Percentiles rank a stretch among this genome's conserved stretches.
Conservation (phyloP, 2,888 invertebrate species). For the Physocephala rufipes region DNA sequence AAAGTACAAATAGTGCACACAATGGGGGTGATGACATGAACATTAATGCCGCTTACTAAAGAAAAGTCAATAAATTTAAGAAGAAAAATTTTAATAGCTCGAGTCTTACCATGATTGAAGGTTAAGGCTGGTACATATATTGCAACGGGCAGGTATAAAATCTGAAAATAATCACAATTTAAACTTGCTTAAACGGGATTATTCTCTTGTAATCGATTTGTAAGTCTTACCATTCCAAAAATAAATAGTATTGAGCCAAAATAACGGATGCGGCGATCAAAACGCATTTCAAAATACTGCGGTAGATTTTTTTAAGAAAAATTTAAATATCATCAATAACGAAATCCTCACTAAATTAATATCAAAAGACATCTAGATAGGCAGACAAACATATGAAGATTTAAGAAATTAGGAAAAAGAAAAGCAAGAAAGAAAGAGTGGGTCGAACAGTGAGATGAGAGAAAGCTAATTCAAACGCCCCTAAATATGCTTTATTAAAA, state of each 20-base stretch:
- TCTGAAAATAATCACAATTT: slow-evolving; percentile 42
- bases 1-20: slow-evolving; percentile 84
- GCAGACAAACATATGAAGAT: background rate
- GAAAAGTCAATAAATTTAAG: background rate
- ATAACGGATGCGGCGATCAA: slow-evolving; percentile 74
- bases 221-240: slow-evolving; percentile 73
- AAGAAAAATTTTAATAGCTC: background rate
- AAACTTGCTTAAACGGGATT: background rate
- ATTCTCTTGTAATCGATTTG: background rate
- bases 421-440: too few relatives aligned
- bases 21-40: slow-evolving; percentile 82
- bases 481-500: too few relatives aligned
- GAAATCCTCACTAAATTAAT: background rate
- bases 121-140: slow-evolving; percentile 80
- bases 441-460: too few relatives aligned
- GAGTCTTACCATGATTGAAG: slow-evolving; percentile 75
- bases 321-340: background rate
- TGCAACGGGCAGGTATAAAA: slow-evolving; percentile 61
- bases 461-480: too few relatives aligned
- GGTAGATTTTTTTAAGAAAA: background rate
- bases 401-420: background rate
- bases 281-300: slow-evolving; percentile 77
- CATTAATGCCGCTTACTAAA: slow-evolving; percentile 72
- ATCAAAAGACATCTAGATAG: background rate
- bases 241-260: slow-evolving; percentile 77